These are phyloP conservation scores for Iselma pallidipennis DNA, from an alignment of 2,888 invertebrate genomes.

Conservation along the genomic window DNA sequence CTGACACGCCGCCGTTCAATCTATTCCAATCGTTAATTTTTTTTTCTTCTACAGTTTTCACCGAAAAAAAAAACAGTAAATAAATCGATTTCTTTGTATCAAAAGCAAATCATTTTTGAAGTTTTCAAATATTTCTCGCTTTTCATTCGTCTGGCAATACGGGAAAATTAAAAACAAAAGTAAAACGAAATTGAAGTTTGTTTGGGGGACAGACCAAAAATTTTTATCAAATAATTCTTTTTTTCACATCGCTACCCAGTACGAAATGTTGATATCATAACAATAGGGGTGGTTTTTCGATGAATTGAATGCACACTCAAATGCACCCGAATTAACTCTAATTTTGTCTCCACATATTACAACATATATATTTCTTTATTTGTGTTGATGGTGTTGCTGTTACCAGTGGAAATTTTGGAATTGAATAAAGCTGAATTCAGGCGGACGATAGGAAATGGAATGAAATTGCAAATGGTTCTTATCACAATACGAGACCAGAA, in stretches of 20 bases:
- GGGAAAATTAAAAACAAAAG: too few relatives aligned
- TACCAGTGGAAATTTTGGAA: not conserved
- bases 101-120: too few relatives aligned
- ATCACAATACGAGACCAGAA: not conserved
- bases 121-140: too few relatives aligned
- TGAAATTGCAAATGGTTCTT: not conserved
- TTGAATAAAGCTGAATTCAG: not conserved
- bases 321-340: conserved; percentile 2
- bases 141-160: too few relatives aligned
- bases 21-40: too few relatives aligned
- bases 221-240: not conserved
- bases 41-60: too few relatives aligned
- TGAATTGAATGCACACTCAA: conserved; percentile 6
- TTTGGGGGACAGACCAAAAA: too few relatives aligned
- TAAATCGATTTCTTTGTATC: too few relatives aligned
- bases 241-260: not conserved
- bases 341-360: not conserved
- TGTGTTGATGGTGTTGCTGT: not conserved
- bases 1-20: too few relatives aligned
- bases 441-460: not conserved
- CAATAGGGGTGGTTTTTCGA: not conserved
- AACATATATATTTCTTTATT: not conserved
- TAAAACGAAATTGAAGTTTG: not conserved
- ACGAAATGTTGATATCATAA: not conserved
- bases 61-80: too few relatives aligned